Percentiles rank a stretch among this genome's conserved stretches.
phyloP scores from a whole-genome alignment of 2,113 vertebrate genomes.

The Caloenas nicobarica region DNA sequence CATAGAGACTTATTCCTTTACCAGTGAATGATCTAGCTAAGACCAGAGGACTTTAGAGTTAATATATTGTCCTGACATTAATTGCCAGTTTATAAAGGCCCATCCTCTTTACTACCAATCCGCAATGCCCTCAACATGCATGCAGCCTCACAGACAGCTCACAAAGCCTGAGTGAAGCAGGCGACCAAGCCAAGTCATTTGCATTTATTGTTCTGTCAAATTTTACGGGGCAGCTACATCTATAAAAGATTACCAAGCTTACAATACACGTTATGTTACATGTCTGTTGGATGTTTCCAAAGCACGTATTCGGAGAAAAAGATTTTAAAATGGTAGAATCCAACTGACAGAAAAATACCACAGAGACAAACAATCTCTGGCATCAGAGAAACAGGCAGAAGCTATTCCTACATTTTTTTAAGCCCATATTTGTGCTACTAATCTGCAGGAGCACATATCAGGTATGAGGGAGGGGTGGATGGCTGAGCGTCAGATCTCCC shows the following conservation, averaged over 20 bases:
- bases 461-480: background rate
- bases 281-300: background rate
- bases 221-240: background rate
- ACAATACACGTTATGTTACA: background rate
- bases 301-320: background rate
- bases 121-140: background rate
- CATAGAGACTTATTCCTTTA: background rate
- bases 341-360: background rate
- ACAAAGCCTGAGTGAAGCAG: background rate
- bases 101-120: background rate
- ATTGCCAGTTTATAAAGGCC: background rate
- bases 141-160: background rate
- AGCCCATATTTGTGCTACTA: background rate
- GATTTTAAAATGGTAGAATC: background rate
- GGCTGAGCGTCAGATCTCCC: background rate
- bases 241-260: background rate
- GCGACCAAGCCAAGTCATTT: background rate
- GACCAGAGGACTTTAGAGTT: background rate
- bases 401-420: background rate
- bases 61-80: background rate
- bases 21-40: background rate
- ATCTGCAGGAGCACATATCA: background rate
- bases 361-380: background rate
- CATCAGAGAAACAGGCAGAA: background rate
- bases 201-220: background rate